Evolutionary conservation across 2,797 vertebrate genomes (phyloP).

Genomic region (Meriones psammophilus): DNA sequence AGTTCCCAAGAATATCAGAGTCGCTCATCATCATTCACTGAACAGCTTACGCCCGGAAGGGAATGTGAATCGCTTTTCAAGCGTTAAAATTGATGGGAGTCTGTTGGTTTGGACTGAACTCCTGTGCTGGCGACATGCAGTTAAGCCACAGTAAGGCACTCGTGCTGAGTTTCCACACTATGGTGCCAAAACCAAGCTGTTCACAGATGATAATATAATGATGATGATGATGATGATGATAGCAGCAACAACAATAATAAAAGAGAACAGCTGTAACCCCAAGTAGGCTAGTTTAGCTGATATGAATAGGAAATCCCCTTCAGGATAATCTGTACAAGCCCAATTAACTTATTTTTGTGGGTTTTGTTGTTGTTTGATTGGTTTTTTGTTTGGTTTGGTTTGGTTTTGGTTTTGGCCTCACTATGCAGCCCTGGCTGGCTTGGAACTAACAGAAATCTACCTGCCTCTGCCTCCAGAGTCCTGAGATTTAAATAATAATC

Average conservation of each 20-base stretch:
- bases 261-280: not conserved
- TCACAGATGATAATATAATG: not conserved
- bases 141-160: not conserved
- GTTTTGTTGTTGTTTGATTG: not conserved
- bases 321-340: not conserved
- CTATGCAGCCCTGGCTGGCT: not conserved
- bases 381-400: not conserved
- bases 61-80: constrained; percentile 71
- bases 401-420: not conserved
- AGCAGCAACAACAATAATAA: not conserved
- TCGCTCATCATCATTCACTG: constrained; percentile 49
- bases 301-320: not conserved
- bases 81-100: not conserved
- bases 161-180: not conserved
- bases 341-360: not conserved
- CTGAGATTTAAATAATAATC: not conserved
- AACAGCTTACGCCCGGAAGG: constrained; percentile 61
- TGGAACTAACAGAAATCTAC: not conserved
- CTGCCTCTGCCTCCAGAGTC: not conserved
- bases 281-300: not conserved
- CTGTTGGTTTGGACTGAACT: not conserved
- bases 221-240: accelerated
- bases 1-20: constrained; percentile 53
- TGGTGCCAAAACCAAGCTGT: not conserved
- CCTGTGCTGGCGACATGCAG: not conserved